phyloP scores from a whole-genome alignment of 2,797 vertebrate species.

The Tragelaphus oryx region DNA sequence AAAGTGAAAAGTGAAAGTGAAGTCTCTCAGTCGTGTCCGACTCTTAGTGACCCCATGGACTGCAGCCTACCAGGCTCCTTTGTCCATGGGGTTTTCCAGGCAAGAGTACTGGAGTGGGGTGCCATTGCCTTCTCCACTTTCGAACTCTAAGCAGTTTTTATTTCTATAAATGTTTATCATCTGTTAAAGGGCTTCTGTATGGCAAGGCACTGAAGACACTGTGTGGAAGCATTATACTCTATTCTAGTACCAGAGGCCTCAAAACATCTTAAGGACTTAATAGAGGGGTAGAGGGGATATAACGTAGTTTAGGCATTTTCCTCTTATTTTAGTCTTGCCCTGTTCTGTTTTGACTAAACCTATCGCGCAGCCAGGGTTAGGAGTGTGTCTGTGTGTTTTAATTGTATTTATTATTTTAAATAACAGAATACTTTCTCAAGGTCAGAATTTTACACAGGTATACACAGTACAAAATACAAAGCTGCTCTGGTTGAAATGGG shows the following conservation, averaged over 20 bases:
- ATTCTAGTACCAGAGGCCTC: not conserved
- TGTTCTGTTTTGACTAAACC: constrained; percentile 11
- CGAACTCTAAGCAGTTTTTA: not conserved
- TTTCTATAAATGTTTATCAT: not conserved
- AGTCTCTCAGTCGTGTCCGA: too few species aligned
- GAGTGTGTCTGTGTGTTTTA: not conserved
- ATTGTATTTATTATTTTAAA: constrained; percentile 2
- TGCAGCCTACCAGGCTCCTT: too few species aligned
- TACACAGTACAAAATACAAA: not conserved
- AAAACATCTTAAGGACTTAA: not conserved
- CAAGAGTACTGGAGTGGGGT: too few species aligned
- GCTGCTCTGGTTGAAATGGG: not conserved
- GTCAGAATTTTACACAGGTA: not conserved
- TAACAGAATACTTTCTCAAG: not conserved
- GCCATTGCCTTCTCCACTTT: not conserved
- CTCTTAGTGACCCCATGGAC: too few species aligned
- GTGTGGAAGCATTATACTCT: not conserved
- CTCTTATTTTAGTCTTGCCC: not conserved
- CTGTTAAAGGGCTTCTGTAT: not conserved
- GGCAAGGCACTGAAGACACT: not conserved
- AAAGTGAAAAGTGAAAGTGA: too few species aligned
- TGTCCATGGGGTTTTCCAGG: too few species aligned
- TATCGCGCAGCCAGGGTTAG: not conserved
- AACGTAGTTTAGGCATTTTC: not conserved
- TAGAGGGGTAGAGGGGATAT: not conserved